These are phyloP conservation scores for Gymnogyps californianus DNA, from an alignment of 2,113 vertebrate species.

Conservation along the genomic window DNA sequence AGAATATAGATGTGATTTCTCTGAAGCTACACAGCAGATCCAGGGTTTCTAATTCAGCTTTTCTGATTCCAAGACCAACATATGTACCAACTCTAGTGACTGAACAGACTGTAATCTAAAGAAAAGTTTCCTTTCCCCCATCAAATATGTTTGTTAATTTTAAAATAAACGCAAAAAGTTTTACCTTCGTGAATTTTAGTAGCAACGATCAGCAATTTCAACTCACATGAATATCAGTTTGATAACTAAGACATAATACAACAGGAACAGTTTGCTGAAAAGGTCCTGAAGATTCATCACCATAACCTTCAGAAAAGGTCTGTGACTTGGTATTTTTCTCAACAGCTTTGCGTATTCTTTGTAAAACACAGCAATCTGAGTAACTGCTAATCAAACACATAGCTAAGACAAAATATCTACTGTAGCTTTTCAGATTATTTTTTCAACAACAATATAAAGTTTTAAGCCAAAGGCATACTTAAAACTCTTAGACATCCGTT, in stretches of 20 bases:
- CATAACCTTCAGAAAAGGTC: neutral
- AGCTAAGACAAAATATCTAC: neutral
- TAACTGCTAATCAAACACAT: neutral
- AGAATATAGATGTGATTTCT: neutral
- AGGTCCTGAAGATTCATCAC: neutral
- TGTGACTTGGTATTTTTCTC: neutral
- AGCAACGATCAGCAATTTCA: neutral
- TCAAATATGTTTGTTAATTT: neutral
- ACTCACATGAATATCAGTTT: neutral
- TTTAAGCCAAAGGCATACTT: neutral
- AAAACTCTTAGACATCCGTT: neutral
- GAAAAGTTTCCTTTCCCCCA: neutral
- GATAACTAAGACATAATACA: neutral
- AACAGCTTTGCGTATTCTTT: neutral
- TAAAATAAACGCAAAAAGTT: neutral
- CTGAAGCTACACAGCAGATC: neutral
- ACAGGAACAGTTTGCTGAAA: neutral
- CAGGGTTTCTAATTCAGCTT: neutral
- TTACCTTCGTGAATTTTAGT: neutral
- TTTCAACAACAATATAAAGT: neutral
- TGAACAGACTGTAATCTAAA: neutral
- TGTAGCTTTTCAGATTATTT: neutral
- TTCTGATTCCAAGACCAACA: neutral
- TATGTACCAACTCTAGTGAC: neutral
- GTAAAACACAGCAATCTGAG: neutral